These are phyloP conservation scores for Orchestia grillus DNA, from an alignment of 1,140 invertebrate genomes.

Conservation along the genomic window DNA sequence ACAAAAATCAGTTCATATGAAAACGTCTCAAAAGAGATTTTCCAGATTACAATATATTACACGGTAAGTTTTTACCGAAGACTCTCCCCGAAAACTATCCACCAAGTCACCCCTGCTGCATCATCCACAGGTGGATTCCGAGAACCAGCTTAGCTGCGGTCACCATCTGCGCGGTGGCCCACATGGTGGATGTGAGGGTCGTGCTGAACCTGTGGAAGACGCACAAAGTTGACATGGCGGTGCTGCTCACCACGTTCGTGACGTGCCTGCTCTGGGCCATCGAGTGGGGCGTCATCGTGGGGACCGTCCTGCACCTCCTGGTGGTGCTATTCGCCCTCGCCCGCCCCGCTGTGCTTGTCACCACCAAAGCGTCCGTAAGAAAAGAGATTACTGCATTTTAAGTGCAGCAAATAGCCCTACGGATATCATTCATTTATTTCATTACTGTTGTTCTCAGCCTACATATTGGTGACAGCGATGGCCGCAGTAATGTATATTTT, in stretches of 20 bases:
- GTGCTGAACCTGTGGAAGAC: constrained; percentile 86
- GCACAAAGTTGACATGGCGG: constrained; percentile 77
- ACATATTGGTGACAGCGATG: too few species aligned
- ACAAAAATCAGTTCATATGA: too few species aligned
- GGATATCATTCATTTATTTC: too few species aligned
- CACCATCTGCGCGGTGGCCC: constrained; percentile 89
- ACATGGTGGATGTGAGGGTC: constrained; percentile 91
- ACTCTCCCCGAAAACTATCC: neutral
- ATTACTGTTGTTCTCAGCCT: too few species aligned
- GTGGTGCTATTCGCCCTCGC: constrained; percentile 90
- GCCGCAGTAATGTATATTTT: too few species aligned
- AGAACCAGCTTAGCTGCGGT: constrained; percentile 77
- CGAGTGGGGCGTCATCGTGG: constrained; percentile 90
- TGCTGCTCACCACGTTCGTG: constrained; percentile 84
- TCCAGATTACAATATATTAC: too few species aligned
- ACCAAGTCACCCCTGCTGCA: neutral
- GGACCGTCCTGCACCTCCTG: constrained; percentile 85
- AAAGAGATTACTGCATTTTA: too few species aligned
- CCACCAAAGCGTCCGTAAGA: neutral
- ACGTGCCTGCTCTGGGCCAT: constrained; percentile 86
- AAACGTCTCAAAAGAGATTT: too few species aligned
- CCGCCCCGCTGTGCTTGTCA: constrained; percentile 79
- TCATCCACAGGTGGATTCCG: constrained; percentile 79
- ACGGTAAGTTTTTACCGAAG: neutral
- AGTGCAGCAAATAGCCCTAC: too few species aligned